These are phyloP conservation scores for Hesperophylax magnus DNA, from an alignment of 1,140 invertebrate species.

Conservation along the genomic window DNA sequence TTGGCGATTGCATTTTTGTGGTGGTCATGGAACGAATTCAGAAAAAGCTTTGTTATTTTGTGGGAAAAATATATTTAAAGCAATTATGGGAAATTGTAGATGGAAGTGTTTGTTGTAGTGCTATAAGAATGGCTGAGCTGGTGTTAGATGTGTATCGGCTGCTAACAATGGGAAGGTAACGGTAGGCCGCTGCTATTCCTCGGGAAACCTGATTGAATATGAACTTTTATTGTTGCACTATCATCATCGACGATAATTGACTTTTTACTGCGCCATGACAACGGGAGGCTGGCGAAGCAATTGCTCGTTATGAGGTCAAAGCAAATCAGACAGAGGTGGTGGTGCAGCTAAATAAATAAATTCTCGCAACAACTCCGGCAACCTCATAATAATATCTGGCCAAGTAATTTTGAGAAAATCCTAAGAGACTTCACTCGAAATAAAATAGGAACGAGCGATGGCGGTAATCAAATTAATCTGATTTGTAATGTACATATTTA, in stretches of 20 bases:
- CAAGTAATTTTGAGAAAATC: too few relatives aligned
- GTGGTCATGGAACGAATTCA: constrained; percentile 15
- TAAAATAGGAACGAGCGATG: background rate
- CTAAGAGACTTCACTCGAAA: background rate
- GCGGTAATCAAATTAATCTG: too few relatives aligned
- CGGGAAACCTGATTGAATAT: constrained; percentile 30
- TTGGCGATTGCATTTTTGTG: background rate
- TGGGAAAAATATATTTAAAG: constrained; percentile 1
- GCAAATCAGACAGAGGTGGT: background rate
- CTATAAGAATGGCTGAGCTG: constrained; percentile 15
- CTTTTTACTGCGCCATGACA: constrained; percentile 8
- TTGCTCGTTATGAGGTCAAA: background rate
- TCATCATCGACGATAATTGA: constrained; percentile 33
- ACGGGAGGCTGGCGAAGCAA: background rate
- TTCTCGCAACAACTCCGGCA: too few relatives aligned
- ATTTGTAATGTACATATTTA: too few relatives aligned
- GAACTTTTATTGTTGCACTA: constrained; percentile 29
- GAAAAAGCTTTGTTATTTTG: background rate
- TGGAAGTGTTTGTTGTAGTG: constrained; percentile 18
- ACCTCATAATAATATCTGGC: too few relatives aligned
- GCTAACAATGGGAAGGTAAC: constrained; percentile 31
- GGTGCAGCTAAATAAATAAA: too few relatives aligned
- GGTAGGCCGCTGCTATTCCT: background rate
- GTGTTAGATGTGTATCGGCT: constrained; percentile 20
- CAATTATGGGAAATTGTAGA: constrained; percentile 24